Conservation (phyloP, 2,113 vertebrate genomes). For the Meriones unguiculatus region DNA sequence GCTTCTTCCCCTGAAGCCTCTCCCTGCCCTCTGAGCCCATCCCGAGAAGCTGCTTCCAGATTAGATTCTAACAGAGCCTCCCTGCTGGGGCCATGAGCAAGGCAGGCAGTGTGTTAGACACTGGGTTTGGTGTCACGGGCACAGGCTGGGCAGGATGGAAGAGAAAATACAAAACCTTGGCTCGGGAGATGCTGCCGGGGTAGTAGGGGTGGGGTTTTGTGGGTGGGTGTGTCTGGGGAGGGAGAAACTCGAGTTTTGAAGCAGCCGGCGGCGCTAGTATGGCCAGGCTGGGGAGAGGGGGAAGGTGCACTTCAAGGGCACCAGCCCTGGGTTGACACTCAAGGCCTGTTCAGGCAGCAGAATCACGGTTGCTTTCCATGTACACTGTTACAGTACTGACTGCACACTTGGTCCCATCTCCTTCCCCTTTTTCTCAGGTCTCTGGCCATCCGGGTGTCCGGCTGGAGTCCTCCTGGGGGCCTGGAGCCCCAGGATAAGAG, state of each 20-base stretch:
- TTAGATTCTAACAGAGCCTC: not conserved
- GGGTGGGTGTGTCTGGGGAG: not conserved
- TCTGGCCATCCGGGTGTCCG: slow-evolving; percentile 84
- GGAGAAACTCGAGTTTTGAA: not conserved
- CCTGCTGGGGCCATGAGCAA: not conserved
- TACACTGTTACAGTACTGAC: not conserved
- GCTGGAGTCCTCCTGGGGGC: slow-evolving; percentile 75
- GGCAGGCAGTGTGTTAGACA: not conserved
- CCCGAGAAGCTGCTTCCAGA: not conserved
- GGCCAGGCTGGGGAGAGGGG: not conserved
- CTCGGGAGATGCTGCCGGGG: no score
- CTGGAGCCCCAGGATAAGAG: slow-evolving; percentile 81
- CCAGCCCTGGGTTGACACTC: not conserved
- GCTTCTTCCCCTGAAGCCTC: not conserved
- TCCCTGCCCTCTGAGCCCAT: not conserved
- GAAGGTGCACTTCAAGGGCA: not conserved
- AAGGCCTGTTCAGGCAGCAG: not conserved
- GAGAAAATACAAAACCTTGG: not conserved
- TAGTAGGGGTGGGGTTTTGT: not conserved
- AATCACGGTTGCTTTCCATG: accelerated
- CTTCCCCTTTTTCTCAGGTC: slow-evolving; percentile 79
- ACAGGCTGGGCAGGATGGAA: not conserved
- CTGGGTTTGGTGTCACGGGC: not conserved
- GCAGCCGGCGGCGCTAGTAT: not conserved
- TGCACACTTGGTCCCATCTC: not conserved